Evolutionary conservation across 2,113 vertebrate genomes (phyloP).

Genomic region (Alethe diademata): DNA sequence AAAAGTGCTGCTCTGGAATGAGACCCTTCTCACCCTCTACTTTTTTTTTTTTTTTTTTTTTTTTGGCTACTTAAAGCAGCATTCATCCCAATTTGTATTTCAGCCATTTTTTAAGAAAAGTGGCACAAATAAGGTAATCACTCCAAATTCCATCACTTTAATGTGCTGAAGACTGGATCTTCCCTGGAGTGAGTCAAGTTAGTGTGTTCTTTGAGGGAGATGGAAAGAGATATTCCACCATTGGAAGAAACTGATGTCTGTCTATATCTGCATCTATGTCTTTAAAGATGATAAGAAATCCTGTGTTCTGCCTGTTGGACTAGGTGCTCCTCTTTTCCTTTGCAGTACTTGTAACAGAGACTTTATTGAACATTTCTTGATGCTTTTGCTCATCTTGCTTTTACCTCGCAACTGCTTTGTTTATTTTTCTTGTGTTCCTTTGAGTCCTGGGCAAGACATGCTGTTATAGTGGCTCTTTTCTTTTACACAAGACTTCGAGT

Average conservation of each 20-base stretch:
- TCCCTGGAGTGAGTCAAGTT: neutral
- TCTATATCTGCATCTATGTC: neutral
- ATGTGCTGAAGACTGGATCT: neutral
- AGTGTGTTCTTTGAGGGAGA: neutral
- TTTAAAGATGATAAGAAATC: neutral
- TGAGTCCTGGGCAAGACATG: neutral
- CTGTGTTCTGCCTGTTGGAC: neutral
- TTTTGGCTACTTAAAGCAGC: neutral
- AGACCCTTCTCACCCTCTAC: neutral
- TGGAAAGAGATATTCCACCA: neutral
- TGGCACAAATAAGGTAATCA: neutral
- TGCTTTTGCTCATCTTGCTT: constrained; percentile 22
- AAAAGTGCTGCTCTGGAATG: neutral
- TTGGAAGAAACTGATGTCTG: neutral
- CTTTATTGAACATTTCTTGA: neutral
- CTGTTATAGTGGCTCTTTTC: neutral
- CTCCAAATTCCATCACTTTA: neutral
- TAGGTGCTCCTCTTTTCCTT: neutral
- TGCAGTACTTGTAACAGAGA: neutral
- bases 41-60: neutral
- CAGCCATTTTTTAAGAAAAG: neutral
- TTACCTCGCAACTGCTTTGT: neutral
- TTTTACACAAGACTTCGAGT: neutral
- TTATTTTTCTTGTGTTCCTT: neutral
- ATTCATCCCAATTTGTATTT: neutral